A percentile compares a stretch with the other conserved stretches of the same genome.
Conservation (phyloP, 2,113 vertebrate genomes). For the Zosterops pallidus region DNA sequence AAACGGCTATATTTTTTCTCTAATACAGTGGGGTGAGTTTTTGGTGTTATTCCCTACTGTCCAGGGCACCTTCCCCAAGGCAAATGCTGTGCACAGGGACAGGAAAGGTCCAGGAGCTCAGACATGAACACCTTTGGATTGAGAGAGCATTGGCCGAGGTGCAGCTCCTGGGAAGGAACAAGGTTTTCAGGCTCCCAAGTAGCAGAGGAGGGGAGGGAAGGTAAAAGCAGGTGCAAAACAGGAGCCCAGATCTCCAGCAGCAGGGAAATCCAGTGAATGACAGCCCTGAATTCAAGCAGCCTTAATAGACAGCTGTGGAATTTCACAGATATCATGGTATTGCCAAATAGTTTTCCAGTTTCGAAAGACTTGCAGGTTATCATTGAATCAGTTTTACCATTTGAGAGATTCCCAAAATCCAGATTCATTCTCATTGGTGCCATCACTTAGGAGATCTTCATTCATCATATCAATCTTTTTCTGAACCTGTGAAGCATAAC, state of each 20-base stretch:
- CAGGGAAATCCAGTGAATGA: background rate
- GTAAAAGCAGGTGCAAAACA: background rate
- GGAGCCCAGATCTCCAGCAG: background rate
- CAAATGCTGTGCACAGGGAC: background rate
- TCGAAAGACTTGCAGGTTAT: background rate
- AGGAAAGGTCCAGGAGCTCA: background rate
- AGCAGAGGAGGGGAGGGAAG: background rate
- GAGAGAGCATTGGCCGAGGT: background rate
- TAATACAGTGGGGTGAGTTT: background rate
- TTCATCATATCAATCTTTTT: slow-evolving; percentile 94
- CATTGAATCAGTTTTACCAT: slow-evolving; percentile 75
- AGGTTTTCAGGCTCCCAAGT: background rate
- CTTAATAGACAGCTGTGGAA: background rate
- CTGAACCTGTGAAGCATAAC: slow-evolving; percentile 83
- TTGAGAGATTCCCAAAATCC: slow-evolving; percentile 96
- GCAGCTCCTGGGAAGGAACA: background rate
- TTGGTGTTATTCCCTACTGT: background rate
- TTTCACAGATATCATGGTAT: background rate
- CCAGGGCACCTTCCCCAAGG: background rate
- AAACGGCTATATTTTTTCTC: background rate
- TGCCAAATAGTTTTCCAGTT: background rate
- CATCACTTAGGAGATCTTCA: slow-evolving; percentile 94
- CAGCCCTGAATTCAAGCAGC: background rate
- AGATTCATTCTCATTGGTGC: slow-evolving; percentile 83
- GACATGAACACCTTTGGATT: background rate